Evolutionary conservation across 2,113 vertebrate species (phyloP).

Genomic region (Macroglossus sobrinus): DNA sequence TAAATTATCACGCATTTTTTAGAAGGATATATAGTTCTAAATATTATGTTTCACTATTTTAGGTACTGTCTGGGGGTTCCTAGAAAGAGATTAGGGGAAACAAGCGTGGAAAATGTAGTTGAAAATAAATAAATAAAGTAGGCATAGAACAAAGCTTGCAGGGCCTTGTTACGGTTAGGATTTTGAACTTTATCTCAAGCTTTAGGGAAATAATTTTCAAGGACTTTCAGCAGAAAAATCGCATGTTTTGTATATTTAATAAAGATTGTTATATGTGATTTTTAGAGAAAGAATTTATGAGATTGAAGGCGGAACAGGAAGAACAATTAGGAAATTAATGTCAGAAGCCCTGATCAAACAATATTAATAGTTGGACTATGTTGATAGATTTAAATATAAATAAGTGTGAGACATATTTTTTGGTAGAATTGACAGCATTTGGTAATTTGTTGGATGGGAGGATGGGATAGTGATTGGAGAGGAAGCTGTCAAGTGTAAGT

Average conservation of each 20-base stretch:
- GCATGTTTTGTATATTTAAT: not conserved
- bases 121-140: not conserved
- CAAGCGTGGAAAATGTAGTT: not conserved
- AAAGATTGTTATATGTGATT: not conserved
- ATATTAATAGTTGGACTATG: not conserved
- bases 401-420: not conserved
- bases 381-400: not conserved
- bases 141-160: not conserved
- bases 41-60: not conserved
- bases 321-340: not conserved
- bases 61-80: not conserved
- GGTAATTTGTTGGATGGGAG: not conserved
- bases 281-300: not conserved
- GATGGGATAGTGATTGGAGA: not conserved
- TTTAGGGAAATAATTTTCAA: not conserved
- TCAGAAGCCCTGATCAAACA: not conserved
- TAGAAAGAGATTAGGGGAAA: not conserved
- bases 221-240: not conserved
- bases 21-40: not conserved
- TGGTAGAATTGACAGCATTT: not conserved
- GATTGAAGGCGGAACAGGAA: not conserved
- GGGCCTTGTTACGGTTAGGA: not conserved
- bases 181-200: not conserved
- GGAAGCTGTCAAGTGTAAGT: not conserved
- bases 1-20: not conserved